Evolutionary conservation across 2,888 invertebrate genomes (phyloP).

Genomic region (Trissonchulus sp.): DNA sequence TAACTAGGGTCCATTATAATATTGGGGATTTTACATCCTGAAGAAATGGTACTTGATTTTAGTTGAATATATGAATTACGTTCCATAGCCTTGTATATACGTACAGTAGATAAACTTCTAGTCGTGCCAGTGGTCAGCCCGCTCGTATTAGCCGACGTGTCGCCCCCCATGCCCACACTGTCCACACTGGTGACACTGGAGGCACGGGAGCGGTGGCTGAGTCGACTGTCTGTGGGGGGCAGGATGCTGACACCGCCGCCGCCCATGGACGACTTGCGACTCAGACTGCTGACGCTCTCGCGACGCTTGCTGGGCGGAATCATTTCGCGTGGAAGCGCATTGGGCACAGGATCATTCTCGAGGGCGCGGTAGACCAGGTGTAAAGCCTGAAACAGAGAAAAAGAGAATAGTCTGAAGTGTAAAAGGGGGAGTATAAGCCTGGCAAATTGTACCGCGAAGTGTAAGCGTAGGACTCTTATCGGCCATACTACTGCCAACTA

Average conservation of each 20-base stretch:
- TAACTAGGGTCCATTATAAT: too few species aligned
- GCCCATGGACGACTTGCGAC: not conserved
- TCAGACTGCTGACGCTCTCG: too few species aligned
- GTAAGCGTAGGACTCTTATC: too few species aligned
- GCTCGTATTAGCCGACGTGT: not conserved
- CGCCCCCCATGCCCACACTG: constrained; percentile 36
- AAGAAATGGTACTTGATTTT: too few species aligned
- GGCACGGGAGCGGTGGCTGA: constrained; percentile 35
- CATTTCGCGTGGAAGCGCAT: constrained; percentile 72
- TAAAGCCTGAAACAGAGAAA: constrained; percentile 83
- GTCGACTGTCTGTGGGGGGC: constrained; percentile 34
- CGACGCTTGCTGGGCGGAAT: constrained; percentile 59
- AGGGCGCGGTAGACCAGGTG: constrained; percentile 91
- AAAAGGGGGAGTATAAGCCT: too few species aligned
- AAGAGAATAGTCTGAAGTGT: too few species aligned
- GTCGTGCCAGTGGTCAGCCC: not conserved
- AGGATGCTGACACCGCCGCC: constrained; percentile 44
- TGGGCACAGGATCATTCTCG: constrained; percentile 84
- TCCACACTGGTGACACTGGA: constrained; percentile 41
- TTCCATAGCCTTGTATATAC: too few species aligned
- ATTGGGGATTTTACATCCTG: too few species aligned
- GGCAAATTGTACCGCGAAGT: too few species aligned
- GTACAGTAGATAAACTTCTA: constrained; percentile 8
- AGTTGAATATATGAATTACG: too few species aligned
- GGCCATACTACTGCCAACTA: too few species aligned